Percentiles rank a stretch among this genome's conserved stretches.
phyloP scores from a whole-genome alignment of 1,140 invertebrate species.

The Epicauta chinensis region DNA sequence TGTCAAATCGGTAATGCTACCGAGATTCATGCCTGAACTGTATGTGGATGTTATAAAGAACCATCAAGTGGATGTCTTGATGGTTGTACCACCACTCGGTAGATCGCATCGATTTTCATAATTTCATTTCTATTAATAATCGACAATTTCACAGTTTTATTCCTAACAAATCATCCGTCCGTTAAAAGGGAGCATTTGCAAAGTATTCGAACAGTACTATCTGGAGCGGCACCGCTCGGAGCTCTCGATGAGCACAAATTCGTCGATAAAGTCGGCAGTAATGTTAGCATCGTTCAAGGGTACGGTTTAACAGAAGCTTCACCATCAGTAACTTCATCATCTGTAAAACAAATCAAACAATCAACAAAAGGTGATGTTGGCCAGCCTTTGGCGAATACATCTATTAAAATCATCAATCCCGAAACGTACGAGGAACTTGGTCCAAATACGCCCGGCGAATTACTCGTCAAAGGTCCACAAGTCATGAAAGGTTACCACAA shows the following conservation, averaged over 20 bases:
- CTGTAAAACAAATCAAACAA: slow-evolving; percentile 35
- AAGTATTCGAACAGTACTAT: slow-evolving; percentile 49
- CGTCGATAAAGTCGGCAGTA: slow-evolving; percentile 36
- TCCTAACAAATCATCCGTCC: slow-evolving; percentile 57
- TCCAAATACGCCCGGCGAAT: slow-evolving; percentile 53
- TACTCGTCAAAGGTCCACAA: slow-evolving; percentile 59
- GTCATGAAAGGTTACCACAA: slow-evolving; percentile 68
- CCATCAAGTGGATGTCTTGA: slow-evolving; percentile 50
- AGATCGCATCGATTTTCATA: slow-evolving; percentile 26
- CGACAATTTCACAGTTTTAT: slow-evolving; percentile 50
- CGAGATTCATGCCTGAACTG: slow-evolving; percentile 63
- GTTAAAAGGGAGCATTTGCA: slow-evolving; percentile 54
- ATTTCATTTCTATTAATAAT: slow-evolving; percentile 12
- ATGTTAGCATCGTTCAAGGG: slow-evolving; percentile 39
- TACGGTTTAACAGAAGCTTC: slow-evolving; percentile 63
- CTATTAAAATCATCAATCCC: slow-evolving; percentile 57
- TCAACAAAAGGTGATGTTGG: slow-evolving; percentile 51
- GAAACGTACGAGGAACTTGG: slow-evolving; percentile 46
- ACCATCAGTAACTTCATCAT: slow-evolving; percentile 35
- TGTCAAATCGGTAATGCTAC: slow-evolving; percentile 61
- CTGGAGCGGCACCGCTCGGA: slow-evolving; percentile 66
- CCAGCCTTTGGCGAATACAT: slow-evolving; percentile 51
- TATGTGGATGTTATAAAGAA: slow-evolving; percentile 53
- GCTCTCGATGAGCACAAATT: slow-evolving; percentile 52
- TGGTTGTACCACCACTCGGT: slow-evolving; percentile 60